Evolutionary conservation across 2,797 vertebrate species (phyloP).

Genomic region (Rhodeus uyekii): DNA sequence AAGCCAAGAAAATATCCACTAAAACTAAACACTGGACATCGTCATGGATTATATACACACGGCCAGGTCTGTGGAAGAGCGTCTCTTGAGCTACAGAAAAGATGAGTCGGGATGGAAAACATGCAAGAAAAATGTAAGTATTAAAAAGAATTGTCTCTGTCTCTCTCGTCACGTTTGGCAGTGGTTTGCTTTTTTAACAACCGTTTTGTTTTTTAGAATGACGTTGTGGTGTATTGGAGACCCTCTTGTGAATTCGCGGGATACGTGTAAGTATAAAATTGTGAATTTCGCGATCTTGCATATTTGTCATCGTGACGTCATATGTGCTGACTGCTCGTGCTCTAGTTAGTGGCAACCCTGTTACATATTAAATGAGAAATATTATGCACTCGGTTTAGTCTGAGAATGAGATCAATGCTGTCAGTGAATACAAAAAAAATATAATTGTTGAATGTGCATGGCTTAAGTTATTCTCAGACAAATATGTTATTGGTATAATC

Average conservation of each 20-base stretch:
- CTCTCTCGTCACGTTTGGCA: neutral
- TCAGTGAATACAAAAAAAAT: neutral
- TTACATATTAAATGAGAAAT: neutral
- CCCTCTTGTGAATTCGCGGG: constrained; percentile 89
- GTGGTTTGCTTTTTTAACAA: neutral
- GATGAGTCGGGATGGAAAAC: constrained; percentile 84
- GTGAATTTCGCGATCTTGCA: neutral
- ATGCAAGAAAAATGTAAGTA: constrained; percentile 83
- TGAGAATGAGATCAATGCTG: neutral
- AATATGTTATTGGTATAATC: neutral
- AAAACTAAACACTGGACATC: neutral
- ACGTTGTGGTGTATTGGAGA: constrained; percentile 87
- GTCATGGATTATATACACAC: constrained; percentile 72
- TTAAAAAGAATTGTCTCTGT: neutral
- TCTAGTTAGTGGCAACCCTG: neutral
- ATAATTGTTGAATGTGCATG: neutral
- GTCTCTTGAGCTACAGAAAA: constrained; percentile 76
- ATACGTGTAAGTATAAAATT: constrained; percentile 82
- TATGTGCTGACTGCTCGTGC: constrained; percentile 17
- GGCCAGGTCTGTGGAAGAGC: constrained; percentile 74
- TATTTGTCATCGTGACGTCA: constrained; percentile 17
- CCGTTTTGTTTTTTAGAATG: constrained; percentile 73
- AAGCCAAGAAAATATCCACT: neutral
- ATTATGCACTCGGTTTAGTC: neutral
- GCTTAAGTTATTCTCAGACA: neutral